Base-by-base conservation (phyloP, 2,113 vertebrate species). In the Rhinolophus ferrumequinum region DNA sequence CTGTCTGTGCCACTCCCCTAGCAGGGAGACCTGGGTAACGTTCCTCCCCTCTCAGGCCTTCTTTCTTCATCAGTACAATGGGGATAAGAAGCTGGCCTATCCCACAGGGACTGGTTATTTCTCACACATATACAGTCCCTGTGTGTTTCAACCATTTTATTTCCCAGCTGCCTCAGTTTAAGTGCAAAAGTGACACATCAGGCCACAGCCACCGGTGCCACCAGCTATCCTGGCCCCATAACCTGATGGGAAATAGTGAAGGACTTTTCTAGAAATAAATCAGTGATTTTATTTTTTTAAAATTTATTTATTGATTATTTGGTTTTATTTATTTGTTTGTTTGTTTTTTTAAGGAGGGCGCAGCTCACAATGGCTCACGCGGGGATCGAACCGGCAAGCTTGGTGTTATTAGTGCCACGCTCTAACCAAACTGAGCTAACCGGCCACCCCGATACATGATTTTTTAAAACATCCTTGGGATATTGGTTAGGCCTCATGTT, bases 61-160 rank as follows among this genome's bases (percentile, higher is more conserved):
- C 4, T 54, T 19, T 76, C 67, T 72, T 67, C 41, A 0, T 16
- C 60, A 72, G 44, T 7, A 3, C 73, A 38, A 16, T 2, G 41
- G 50, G 41, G 13, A 1, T 10, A 15, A 85, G 84, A 67, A 58
- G 64, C 60, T 21, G 30, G 82, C 87, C 30, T 1, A 1, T 6
- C 19, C 38, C 21, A 3, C 3, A 0, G 47, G 67, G 13, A 6
- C 50, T 3, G 58, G 33, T 9, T 16, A 0, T 7, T 10, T 54
- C 41, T 64, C 60, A 41, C 41, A 6, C 2, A 3, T 3, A 3
- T 9, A 6, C 12, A 14, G 75, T 33, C 22, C 33, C 28, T 0
- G 28, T 1, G 62, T 11, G 0, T 0, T 6, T 3, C 5, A 14
- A 18, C 16, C 11, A 1, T 21, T 9, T 18, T 64, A 11, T 33